Percentiles rank a stretch among this genome's conserved stretches.
phyloP scores from a whole-genome alignment of 2,113 vertebrate species.

The Sinocyclocheilus maitianheensis region DNA sequence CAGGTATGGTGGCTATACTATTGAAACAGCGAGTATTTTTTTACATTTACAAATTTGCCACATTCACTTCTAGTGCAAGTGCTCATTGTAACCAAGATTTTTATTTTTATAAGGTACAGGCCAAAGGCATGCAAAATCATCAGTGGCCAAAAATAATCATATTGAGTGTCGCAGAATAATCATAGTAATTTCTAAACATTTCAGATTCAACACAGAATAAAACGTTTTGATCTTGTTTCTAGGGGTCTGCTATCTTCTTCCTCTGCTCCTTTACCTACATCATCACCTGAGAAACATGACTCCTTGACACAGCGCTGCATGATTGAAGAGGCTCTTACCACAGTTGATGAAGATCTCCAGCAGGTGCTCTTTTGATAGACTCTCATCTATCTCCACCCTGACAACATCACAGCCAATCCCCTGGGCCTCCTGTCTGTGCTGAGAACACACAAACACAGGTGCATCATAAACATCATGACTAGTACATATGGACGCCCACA shows the following conservation, averaged over 20 bases:
- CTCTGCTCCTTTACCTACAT: neutral
- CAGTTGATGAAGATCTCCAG: slow-evolving; percentile 87
- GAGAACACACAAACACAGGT: slow-evolving; percentile 43
- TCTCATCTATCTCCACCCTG: slow-evolving; percentile 82
- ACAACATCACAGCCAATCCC: slow-evolving; percentile 87
- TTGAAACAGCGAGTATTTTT: no score
- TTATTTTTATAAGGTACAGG: no score
- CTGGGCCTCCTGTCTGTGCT: slow-evolving; percentile 85
- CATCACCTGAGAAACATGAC: neutral
- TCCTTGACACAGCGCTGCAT: neutral
- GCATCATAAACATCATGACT: neutral
- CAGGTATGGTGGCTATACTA: no score
- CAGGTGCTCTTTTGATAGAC: slow-evolving; percentile 89
- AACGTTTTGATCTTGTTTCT: neutral
- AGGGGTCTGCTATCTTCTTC: neutral
- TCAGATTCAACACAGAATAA: neutral
- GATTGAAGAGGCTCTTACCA: slow-evolving; percentile 73
- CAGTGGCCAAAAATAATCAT: neutral
- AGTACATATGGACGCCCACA: neutral
- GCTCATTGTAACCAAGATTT: no score
- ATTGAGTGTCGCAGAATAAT: neutral
- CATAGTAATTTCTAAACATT: neutral
- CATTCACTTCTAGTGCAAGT: no score
- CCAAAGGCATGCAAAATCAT: neutral
- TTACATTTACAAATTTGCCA: no score